These are phyloP conservation scores for Hirundichthys speculiger DNA, from an alignment of 2,113 vertebrate species.

Conservation along the genomic window DNA sequence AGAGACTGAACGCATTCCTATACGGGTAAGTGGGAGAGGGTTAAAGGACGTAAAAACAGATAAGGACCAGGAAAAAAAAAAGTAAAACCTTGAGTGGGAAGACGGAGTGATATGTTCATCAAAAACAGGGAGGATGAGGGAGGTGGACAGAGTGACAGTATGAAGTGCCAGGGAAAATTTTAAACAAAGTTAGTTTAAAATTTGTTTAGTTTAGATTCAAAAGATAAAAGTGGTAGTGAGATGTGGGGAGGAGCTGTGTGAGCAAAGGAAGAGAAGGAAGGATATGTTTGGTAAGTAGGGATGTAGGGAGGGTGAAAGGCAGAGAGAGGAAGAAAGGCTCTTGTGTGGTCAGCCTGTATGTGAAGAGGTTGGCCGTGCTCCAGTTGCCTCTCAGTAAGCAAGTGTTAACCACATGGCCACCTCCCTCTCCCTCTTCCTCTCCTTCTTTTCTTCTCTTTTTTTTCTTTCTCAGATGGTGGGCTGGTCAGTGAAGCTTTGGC, in stretches of 20 bases:
- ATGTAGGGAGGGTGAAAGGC: constrained; percentile 75
- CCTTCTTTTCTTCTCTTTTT: constrained; percentile 40
- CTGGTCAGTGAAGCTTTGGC: constrained; percentile 71
- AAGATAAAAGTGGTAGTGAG: constrained; percentile 49
- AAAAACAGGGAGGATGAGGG: constrained; percentile 50
- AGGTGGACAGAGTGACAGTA: constrained; percentile 59
- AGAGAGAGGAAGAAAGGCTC: constrained; percentile 77
- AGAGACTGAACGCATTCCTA: constrained; percentile 89
- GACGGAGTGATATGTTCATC: constrained; percentile 47
- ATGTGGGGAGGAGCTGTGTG: constrained; percentile 27
- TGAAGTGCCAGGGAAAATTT: constrained; percentile 51
- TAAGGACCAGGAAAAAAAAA: constrained; percentile 31
- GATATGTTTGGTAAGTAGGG: constrained; percentile 72
- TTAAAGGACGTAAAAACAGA: constrained; percentile 31
- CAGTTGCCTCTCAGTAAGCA: constrained; percentile 80
- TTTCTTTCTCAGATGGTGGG: constrained; percentile 66
- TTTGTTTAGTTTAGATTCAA: constrained; percentile 37
- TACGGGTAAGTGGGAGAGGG: constrained; percentile 87
- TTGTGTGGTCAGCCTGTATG: constrained; percentile 80
- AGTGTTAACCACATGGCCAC: constrained; percentile 81
- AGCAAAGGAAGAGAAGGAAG: constrained; percentile 69
- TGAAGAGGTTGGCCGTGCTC: constrained; percentile 77
- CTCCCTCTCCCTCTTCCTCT: constrained; percentile 61
- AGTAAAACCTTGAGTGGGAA: constrained; percentile 23
- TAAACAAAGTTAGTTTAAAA: no score